Conservation (phyloP, 2,888 invertebrate genomes). For the Toxonevra muliebris region DNA sequence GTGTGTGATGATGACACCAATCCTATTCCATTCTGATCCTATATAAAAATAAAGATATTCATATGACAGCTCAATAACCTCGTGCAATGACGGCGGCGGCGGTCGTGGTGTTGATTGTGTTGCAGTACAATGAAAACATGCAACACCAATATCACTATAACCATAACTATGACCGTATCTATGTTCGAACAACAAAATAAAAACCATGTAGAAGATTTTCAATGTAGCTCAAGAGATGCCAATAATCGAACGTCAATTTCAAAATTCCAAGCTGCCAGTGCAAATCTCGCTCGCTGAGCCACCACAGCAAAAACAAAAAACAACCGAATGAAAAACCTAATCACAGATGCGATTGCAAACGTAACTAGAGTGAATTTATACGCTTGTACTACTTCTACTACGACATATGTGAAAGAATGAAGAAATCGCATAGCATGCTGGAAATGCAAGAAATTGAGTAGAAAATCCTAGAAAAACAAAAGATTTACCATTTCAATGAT, state of each 20-base stretch:
- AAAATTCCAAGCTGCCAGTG: neutral
- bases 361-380: too few species aligned
- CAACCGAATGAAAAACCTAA: neutral
- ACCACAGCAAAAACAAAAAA: neutral
- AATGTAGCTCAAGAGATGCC: too few species aligned
- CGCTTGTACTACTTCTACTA: too few species aligned
- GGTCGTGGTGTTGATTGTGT: neutral
- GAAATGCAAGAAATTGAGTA: too few species aligned
- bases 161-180: too few species aligned
- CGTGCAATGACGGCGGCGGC: neutral
- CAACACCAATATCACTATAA: slow-evolving; percentile 1
- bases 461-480: too few species aligned
- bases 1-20: slow-evolving; percentile 16
- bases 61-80: slow-evolving; percentile 36
- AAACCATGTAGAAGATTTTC: neutral
- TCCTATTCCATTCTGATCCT: slow-evolving; percentile 22
- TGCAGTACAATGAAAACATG: neutral
- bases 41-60: slow-evolving; percentile 34
- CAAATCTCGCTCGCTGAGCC: neutral
- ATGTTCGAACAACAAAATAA: too few species aligned
- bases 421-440: too few species aligned
- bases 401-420: too few species aligned
- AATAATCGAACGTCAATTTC: neutral
- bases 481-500: too few species aligned
- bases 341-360: too few species aligned